Evolutionary conservation across 2,113 vertebrate species (phyloP), one percentile per base, ranked within the genome.

Genomic region (Tricholaema leucomelas): DNA sequence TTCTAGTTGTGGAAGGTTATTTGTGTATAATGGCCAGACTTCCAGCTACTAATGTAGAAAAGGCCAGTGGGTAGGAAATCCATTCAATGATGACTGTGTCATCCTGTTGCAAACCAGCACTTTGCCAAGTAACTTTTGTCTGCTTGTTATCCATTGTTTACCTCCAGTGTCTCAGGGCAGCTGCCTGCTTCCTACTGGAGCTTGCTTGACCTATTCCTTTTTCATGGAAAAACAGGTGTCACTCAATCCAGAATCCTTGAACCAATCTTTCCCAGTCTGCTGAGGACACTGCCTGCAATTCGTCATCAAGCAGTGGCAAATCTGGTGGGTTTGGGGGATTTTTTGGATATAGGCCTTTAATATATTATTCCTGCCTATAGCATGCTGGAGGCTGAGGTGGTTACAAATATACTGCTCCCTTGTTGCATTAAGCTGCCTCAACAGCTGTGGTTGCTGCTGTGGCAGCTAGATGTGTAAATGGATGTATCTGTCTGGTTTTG

Each of bases 1-100:
- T 58, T 78, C 73, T 91, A 78, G 80, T 94, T 94, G 84, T 90
- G 73, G 64, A 66, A 92, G 70, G 42, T 61, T 61, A 66, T 74
- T 88, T 2, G 1, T 69, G 27, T 89, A 8, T 66, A 91, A 87
- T 78, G 59, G 28, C 76, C 73, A 81, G 19, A 27, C 77, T 94
- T 91, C 60, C 44, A 70, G n/a, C 65, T 85, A 44, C 54, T 85
- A 91, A 90, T 63, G 15, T n/a, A 81, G 81, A 40, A 89, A 79
- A 85, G 76, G 31, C 24, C 76, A 82, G 7, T 44, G 21, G 66
- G n/a, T 44, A 63, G 70, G 80, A 87, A 86, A 87, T 88, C 54
- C 23, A 54, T 78, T 75, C 80, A 44, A 58, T 71, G 92, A 92
- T 70, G 72, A 38, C 61, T 71, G 15, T 18, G 38, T 66, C 56